A percentile compares a stretch with the other conserved stretches of the same genome.
phyloP scores from a whole-genome alignment of 2,797 vertebrate genomes.

The Eulemur mongoz region DNA sequence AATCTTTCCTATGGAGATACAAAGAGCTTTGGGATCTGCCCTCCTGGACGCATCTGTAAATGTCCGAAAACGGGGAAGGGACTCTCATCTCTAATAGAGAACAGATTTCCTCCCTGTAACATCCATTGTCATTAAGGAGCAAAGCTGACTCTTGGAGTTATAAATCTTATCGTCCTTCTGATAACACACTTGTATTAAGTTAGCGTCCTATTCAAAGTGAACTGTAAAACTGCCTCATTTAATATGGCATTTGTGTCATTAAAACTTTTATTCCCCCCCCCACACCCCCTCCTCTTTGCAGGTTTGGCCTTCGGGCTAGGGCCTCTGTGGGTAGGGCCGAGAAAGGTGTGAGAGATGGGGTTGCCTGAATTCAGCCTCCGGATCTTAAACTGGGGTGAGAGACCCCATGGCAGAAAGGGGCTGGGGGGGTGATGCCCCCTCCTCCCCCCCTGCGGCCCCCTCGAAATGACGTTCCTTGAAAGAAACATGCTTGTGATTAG shows the following conservation, averaged over 20 bases:
- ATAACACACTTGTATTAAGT: conserved; percentile 88
- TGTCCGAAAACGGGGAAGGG: conserved; percentile 71
- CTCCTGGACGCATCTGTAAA: conserved; percentile 67
- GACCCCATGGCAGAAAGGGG: conserved; percentile 23
- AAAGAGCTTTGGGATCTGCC: conserved; percentile 42
- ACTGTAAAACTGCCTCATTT: conserved; percentile 86
- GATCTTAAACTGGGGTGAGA: conserved; percentile 22
- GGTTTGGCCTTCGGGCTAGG: conserved; percentile 52
- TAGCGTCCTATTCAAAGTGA: conserved; percentile 83
- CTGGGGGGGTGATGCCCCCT: neutral
- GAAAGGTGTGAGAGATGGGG: conserved; percentile 43
- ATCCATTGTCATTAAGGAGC: conserved; percentile 83
- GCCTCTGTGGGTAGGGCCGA: conserved; percentile 15
- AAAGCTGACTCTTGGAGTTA: conserved; percentile 85
- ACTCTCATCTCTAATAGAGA: conserved; percentile 81
- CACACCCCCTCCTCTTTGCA: neutral
- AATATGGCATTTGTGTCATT: conserved; percentile 85
- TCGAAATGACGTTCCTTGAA: conserved; percentile 82
- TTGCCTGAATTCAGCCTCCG: neutral
- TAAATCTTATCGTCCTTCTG: conserved; percentile 87
- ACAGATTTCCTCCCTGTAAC: conserved; percentile 81
- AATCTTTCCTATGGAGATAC: conserved; percentile 44
- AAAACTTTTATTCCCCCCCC: conserved; percentile 73
- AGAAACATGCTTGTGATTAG: conserved; percentile 87
- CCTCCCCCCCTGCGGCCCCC: conserved; percentile 55